Base-by-base conservation (phyloP, 2,888 invertebrate species). In the Geotrupes spiniger region DNA sequence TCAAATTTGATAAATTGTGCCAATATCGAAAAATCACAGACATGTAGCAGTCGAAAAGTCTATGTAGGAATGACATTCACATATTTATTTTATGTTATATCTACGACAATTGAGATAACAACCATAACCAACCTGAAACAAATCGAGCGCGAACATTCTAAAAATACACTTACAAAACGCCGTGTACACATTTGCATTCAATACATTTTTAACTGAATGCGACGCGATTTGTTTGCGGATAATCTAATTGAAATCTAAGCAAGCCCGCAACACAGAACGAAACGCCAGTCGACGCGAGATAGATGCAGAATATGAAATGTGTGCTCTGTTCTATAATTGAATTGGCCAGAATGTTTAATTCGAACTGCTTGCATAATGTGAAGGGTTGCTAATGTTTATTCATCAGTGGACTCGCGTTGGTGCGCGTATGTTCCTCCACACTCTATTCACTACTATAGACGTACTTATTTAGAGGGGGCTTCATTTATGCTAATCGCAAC, bases 271-370 rank as follows among this genome's bases (percentile, higher is more conserved):
- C 50, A 41, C 46, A 43, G 51, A 51, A 51, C 47, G 49, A 42
- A 42, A 48, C 58, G 57, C 50, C 46, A 57, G 56, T 58, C 57
- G 56, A 53, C 48, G 60, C 48, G 60, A 61, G 58, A 59, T 62
- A 64, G 62, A 65, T 64, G 62, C 61, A 60, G 68, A 68, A 68
- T 69, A 66, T 68, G 66, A 67, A 68, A 67, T 68, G 67, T 67
- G 65, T 66, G 65, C 64, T 64, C 65, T 66, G 63, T 66, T 68
- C 65, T 66, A 68, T 72, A 72, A 72, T 72, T 70, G 71, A 70
- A 70, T 72, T 68, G 70, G 68, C 66, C 70, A 69, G 68, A 68
- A 70, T 69, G 68, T 69, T 67, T 69, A 70, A 70, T 70, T 68
- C 62, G 64, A 63, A 65, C 63, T 61, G 68, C 65, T 62, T 70